Conservation (phyloP, 2,113 vertebrate genomes). For the Spizaetus ornatus region DNA sequence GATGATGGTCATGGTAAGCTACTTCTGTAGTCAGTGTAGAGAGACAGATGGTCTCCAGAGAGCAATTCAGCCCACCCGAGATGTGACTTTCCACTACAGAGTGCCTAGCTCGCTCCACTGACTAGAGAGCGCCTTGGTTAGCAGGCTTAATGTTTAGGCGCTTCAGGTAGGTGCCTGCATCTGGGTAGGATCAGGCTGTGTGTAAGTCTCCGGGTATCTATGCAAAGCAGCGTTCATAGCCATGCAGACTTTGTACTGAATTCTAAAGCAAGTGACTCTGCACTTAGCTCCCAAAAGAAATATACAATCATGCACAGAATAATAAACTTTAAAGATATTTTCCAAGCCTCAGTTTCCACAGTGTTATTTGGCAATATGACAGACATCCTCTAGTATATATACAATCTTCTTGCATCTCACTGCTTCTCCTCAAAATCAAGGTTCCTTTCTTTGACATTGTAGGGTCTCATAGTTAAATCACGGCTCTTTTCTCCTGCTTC, state of each 20-base stretch:
- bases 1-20: neutral
- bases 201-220: neutral
- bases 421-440: neutral
- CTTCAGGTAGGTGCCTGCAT: neutral
- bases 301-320: neutral
- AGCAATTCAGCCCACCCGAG: neutral
- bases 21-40: neutral
- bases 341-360: neutral
- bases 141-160: neutral
- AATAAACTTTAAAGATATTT: neutral
- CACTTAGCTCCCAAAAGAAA: neutral
- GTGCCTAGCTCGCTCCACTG: neutral
- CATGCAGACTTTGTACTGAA: neutral
- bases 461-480: neutral
- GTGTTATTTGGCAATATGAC: neutral
- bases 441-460: neutral
- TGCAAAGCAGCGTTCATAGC: neutral
- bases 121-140: neutral
- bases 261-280: neutral
- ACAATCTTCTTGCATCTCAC: neutral
- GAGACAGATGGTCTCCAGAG: neutral
- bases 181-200: neutral
- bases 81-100: neutral
- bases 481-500: neutral
- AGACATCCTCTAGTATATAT: neutral